phyloP scores from a whole-genome alignment of 2,797 vertebrate genomes.

The Esox masquinongy region DNA sequence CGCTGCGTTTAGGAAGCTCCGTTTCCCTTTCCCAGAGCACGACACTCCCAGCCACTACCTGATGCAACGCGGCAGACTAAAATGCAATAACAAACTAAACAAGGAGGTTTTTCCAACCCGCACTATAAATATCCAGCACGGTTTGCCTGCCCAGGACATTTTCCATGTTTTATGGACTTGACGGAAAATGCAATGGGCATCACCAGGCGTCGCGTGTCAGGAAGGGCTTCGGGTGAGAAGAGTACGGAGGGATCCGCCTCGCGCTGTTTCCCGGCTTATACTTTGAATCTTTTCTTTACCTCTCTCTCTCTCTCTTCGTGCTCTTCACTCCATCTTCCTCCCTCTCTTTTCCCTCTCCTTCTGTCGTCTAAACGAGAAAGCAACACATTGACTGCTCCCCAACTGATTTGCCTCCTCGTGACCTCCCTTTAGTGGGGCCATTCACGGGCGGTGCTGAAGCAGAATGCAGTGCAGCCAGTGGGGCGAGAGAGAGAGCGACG shows the following conservation, averaged over 20 bases:
- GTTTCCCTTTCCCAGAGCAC: constrained; percentile 68
- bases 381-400: constrained; percentile 47
- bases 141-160: constrained; percentile 62
- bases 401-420: constrained; percentile 54
- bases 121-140: constrained; percentile 62
- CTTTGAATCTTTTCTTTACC: constrained; percentile 20
- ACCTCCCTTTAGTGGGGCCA: constrained; percentile 65
- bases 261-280: constrained; percentile 62
- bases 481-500: constrained; percentile 75
- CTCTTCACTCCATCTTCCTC: constrained; percentile 12
- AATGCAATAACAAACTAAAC: constrained; percentile 69
- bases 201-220: constrained; percentile 61
- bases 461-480: constrained; percentile 70
- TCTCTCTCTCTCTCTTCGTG: constrained; percentile 43
- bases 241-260: constrained; percentile 44
- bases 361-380: constrained; percentile 53
- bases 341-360: constrained; percentile 23
- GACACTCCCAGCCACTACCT: constrained; percentile 61
- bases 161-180: constrained; percentile 66
- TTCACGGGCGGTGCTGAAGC: constrained; percentile 82
- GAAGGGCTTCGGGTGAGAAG: constrained; percentile 61
- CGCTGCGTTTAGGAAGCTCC: constrained; percentile 69
- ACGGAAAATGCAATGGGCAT: constrained; percentile 69
- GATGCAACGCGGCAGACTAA: constrained; percentile 77
- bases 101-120: constrained; percentile 53